Percentiles rank a stretch among this genome's conserved stretches.
Conservation (phyloP, 2,113 vertebrate genomes). For the Xenopus tropicalis region UCB_Xtro_10.0 CM004443.2:206652501-206653000, state of each 20-base stretch:
- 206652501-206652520: no score
- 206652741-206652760: constrained; percentile 82
- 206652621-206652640: constrained; percentile 84
- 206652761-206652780: constrained; percentile 77
- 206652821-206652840: constrained; percentile 85
- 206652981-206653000: constrained; percentile 42
- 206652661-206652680: constrained; percentile 82
- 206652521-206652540: no score
- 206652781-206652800: constrained; percentile 87
- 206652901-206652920: constrained; percentile 68
- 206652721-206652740: constrained; percentile 90
- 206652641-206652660: constrained; percentile 80
- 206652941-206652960: constrained; percentile 62
- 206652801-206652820: constrained; percentile 80
- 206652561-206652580: neutral
- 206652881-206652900: constrained; percentile 58
- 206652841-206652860: constrained; percentile 68
- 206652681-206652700: constrained; percentile 84
- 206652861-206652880: constrained; percentile 85
- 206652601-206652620: constrained; percentile 89
- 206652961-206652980: constrained; percentile 49
- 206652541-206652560: neutral
- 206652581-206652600: constrained; percentile 82
- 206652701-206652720: constrained; percentile 89
- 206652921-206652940: constrained; percentile 54